Conservation (phyloP, 2,888 invertebrate genomes). For the Volucella zonaria region DNA sequence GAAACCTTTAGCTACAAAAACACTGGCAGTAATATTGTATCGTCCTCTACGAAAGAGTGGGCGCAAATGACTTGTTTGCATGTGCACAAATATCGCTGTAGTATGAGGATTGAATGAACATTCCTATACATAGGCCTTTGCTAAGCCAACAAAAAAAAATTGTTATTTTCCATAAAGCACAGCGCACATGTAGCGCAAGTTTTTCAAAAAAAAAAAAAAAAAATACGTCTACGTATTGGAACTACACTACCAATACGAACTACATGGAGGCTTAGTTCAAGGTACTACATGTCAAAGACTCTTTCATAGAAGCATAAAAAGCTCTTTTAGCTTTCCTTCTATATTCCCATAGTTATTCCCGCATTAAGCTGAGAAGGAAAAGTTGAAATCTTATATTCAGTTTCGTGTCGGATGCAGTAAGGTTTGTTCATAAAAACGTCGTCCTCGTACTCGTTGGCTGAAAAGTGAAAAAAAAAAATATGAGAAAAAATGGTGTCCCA, state of each 20-base stretch:
- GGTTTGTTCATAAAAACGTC: conserved; percentile 79
- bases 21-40: conserved; percentile 39
- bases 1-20: neutral
- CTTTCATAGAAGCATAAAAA: conserved; percentile 48
- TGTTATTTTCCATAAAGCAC: conserved; percentile 39
- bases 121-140: conserved; percentile 32
- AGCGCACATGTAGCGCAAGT: conserved; percentile 67
- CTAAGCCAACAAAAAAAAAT: conserved; percentile 12
- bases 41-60: conserved; percentile 30
- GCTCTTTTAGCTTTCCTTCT: conserved; percentile 53
- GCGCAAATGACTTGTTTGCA: conserved; percentile 54
- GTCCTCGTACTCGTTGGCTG: conserved; percentile 55
- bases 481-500: conserved; percentile 65
- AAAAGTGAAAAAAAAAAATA: conserved; percentile 54
- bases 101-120: conserved; percentile 55
- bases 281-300: conserved; percentile 73
- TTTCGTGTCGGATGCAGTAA: conserved; percentile 82
- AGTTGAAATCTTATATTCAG: conserved; percentile 82
- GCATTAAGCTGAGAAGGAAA: conserved; percentile 71
- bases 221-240: conserved; percentile 23
- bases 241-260: conserved; percentile 43
- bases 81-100: conserved; percentile 49
- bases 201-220: conserved; percentile 19
- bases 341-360: conserved; percentile 60
- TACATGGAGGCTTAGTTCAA: conserved; percentile 72